Evolutionary conservation across 2,888 invertebrate species (phyloP), one percentile per base, ranked within the genome.

Genomic region (Eristalinus sepulchralis): DNA sequence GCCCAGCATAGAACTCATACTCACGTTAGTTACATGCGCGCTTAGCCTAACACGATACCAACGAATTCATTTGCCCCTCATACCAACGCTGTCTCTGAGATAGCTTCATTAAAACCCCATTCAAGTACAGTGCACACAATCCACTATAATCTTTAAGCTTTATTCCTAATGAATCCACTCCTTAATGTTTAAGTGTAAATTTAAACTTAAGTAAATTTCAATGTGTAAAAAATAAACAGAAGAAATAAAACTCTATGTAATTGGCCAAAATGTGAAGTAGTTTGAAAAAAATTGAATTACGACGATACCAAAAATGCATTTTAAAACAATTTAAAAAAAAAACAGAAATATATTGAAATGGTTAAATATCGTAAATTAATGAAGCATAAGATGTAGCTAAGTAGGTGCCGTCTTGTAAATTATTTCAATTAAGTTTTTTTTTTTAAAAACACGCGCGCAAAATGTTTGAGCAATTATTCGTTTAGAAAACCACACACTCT

Each of bases 291-390:
- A n/a, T 8, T 31, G 33, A 63, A 71, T 63, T 60, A 67, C 70
- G 47, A 75, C 22, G 36, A 86, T 83, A 86, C 83, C 83, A 83
- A 86, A 86, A 83, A 86, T 83, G 79, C 77, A 85, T 86, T 86
- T 82, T 77, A 75, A 78, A 76, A 39, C 11, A 79, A 83, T 34
- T 76, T 36, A 67, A 67, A 63, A 60, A 72, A 4, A n/a, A 39
- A 39, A n/a, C 36, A 39, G 11, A 1, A 39, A 17, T n/a, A 47
- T 27, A 27, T 27, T 27, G 17, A 47, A 17, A n/a, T 47, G 47
- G n/a, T 47, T 47, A 47, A 47, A 8, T 55, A 47, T 34, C 34
- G 31, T 31, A 59, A 59, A 31, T 24, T 17, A 39, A 53, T 33
- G n/a, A 20, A 31, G 36, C 47, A 62, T n/a, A 33, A 24, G 34